Evolutionary conservation across 1,140 invertebrate genomes (phyloP).

Genomic region (Callitettix versicolor): DNA sequence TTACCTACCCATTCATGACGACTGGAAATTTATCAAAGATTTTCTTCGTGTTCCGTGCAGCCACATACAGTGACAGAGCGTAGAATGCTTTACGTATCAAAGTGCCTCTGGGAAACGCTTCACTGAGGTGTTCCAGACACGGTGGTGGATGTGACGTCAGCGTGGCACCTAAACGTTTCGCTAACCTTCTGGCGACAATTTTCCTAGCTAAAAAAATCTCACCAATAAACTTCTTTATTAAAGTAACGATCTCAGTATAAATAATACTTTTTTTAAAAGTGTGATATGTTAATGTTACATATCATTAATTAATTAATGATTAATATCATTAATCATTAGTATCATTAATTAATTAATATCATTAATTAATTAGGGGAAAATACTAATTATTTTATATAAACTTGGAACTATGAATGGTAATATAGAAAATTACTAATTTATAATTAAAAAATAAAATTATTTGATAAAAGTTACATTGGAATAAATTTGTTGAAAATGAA

Average conservation of each 20-base stretch:
- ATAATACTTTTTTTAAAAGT: no score
- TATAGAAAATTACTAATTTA: no score
- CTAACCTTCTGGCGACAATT: slow-evolving; percentile 3
- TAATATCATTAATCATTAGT: no score
- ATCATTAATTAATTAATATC: no score
- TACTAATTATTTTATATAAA: no score
- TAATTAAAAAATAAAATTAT: no score
- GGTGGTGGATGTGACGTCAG: neutral
- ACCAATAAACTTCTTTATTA: neutral
- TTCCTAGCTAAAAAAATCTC: slow-evolving; percentile 5
- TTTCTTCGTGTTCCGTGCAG: neutral
- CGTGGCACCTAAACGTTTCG: neutral
- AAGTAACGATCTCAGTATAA: neutral
- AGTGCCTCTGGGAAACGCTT: slow-evolving; percentile 1
- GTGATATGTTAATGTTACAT: no score
- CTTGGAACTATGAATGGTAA: no score
- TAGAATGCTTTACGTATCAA: neutral
- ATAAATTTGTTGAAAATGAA: no score
- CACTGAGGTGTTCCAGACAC: slow-evolving; percentile 1
- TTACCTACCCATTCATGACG: slow-evolving; percentile 4
- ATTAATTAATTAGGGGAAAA: no score
- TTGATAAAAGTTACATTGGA: no score
- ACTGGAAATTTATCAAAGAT: neutral
- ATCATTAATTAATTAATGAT: no score
- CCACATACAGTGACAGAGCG: neutral